Conservation (phyloP, 2,797 vertebrate genomes). For the Dallia pectoralis region DNA sequence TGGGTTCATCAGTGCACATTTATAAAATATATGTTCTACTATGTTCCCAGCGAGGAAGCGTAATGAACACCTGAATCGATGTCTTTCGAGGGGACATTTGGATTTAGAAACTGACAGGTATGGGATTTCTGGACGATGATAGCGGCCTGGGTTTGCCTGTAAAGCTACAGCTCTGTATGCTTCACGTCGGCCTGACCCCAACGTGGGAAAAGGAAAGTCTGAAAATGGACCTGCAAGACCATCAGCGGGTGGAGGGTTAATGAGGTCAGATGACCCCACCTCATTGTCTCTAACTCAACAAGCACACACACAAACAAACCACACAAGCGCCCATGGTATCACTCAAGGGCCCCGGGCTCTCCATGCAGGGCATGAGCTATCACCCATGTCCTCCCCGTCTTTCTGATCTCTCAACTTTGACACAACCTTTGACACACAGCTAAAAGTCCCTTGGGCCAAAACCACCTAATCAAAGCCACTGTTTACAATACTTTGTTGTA, state of each 20-base stretch:
- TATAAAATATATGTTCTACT: too few species aligned
- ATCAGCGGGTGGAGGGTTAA: neutral
- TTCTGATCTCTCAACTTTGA: neutral
- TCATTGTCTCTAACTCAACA: neutral
- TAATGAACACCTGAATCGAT: too few species aligned
- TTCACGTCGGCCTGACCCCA: neutral
- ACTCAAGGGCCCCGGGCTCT: conserved; percentile 4
- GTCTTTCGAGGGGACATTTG: neutral
- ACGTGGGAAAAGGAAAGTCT: neutral
- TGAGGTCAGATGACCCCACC: conserved; percentile 1
- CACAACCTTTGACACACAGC: neutral
- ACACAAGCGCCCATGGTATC: neutral
- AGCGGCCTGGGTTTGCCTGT: too few species aligned
- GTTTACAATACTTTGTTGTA: neutral
- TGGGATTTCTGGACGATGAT: neutral
- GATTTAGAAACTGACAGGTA: neutral
- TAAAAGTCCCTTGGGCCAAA: neutral
- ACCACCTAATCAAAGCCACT: neutral
- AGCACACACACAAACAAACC: neutral
- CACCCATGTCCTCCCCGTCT: conserved; percentile 16
- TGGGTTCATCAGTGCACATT: too few species aligned
- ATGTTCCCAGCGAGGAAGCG: too few species aligned
- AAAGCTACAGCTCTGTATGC: neutral
- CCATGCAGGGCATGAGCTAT: conserved; percentile 16
- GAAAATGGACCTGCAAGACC: neutral